Evolutionary conservation across 2,888 invertebrate genomes (phyloP), one percentile per base, ranked within the genome.

Genomic region (Coremacera marginata): DNA sequence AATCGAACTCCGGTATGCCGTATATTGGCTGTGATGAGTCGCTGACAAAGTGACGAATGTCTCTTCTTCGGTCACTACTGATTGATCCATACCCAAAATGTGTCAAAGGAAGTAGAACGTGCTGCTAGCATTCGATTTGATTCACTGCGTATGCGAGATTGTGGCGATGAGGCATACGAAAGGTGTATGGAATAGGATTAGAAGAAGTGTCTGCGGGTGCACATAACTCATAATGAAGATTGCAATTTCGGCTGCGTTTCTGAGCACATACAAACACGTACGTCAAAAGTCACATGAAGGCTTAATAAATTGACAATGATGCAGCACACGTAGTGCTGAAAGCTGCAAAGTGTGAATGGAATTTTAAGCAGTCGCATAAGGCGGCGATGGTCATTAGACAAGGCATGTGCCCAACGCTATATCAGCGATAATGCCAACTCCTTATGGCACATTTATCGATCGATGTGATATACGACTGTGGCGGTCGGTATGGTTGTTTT

Each of bases 11-110:
- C n/a, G 25, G 49, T 8, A 49, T 62, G 62, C 51, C 55, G 57
- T 11, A 27, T 19, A 22, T 22, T n/a, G n/a, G 44, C 19, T 27
- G 70, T 51, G 25, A 62, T 67, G 75, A 65, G 65, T 27, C 49
- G 70, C 82, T 81, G 82, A 78, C 51, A 71, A 71, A 19, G 37
- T 34, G 65, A 65, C 34, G 31, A 27, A 68, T 19, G 31, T n/a
- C 11, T 49, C 51, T 63, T n/a, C 72, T 72, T 60, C 80, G 81
- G 83, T 81, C 83, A 84, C 81, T 82, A 86, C 85, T 86, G 86
- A 86, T 86, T 86, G 86, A 86, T 86, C 86, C 85, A 71, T 70
- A 67, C 57, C 67, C 70, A 71, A 77, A 72, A 76, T 73, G 25
- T 49, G 77, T 55, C 65, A 31, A 52, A 74, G 22, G 74, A n/a